These are phyloP conservation scores for Oscheius sp. DNA, from an alignment of 1,140 invertebrate genomes.

Conservation along the genomic window DNA sequence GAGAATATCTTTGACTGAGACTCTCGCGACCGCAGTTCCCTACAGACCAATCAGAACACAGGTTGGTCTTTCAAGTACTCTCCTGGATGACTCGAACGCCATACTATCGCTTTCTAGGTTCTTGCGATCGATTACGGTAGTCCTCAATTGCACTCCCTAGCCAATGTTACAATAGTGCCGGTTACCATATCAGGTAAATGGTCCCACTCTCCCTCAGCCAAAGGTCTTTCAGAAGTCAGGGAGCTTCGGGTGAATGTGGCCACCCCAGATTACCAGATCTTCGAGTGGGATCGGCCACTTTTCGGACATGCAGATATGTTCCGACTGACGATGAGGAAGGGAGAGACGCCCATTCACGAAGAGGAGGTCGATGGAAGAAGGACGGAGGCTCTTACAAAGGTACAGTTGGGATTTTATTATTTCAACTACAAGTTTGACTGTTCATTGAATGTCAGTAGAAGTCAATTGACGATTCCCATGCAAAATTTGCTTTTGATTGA, in stretches of 20 bases:
- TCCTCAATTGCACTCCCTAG: constrained; percentile 31
- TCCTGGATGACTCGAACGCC: neutral
- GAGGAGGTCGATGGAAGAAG: constrained; percentile 34
- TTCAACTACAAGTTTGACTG: neutral
- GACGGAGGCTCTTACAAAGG: constrained; percentile 21
- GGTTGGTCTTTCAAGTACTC: neutral
- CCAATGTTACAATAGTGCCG: constrained; percentile 37
- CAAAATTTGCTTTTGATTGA: neutral
- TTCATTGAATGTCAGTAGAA: too few species aligned
- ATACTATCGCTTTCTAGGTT: neutral
- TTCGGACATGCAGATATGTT: constrained; percentile 35
- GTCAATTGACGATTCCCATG: constrained; percentile 3
- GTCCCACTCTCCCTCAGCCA: constrained; percentile 1
- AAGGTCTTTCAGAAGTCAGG: constrained; percentile 33
- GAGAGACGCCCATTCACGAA: constrained; percentile 30
- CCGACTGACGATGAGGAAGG: constrained; percentile 23
- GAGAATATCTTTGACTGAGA: constrained; percentile 18
- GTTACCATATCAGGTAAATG: constrained; percentile 39
- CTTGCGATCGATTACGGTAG: constrained; percentile 41
- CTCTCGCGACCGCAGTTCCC: neutral
- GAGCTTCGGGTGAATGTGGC: constrained; percentile 41
- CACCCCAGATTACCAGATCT: constrained; percentile 37
- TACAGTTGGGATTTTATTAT: neutral
- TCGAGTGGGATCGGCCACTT: constrained; percentile 39
- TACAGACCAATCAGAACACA: constrained; percentile 31